Base-by-base conservation (phyloP, 2,888 invertebrate species). In the Scaptomyza reducta region DNA sequence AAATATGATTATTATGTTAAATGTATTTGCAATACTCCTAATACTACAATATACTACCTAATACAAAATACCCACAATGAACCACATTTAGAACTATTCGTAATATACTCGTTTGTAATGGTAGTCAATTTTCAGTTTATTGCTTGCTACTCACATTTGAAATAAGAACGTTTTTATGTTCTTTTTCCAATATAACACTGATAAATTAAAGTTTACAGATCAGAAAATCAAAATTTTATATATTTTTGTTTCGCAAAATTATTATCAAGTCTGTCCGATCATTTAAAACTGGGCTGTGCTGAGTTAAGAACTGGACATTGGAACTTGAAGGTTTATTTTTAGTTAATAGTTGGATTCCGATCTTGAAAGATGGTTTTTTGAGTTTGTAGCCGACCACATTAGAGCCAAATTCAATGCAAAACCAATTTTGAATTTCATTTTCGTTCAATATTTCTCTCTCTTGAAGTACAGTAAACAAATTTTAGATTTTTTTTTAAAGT, bases 31-130 rank as follows among this genome's bases (percentile, higher is more conserved):
- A 70, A 74, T 44, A 61, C 51, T 42, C 54, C 49, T 22, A 22
- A 22, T 22, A 22, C 22, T 29, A 49, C 55, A 60, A 69, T 68
- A 63, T 42, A 22, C 22, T 22, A 22, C 22, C 22, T 22, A 22
- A 22, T 22, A 22, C 22, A 73, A 53, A 49, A 49, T 13, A 33
- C 33, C 33, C 38, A 74, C 70, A 55, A 54, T 25, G 27, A 54
- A 51, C 44, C 49, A 67, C 46, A 55, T 49, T 56, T 64, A 66
- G 56, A 66, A 50, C 50, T 70, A 74, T 57, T 76, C 61, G 77
- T 77, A 66, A 66, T 60, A 46, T 74, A 72, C 63, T 62, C 53
- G 70, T 77, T 71, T 55, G 71, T 67, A 66, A 87, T 81, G 71
- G 74, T 66, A 67, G 40, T 60, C 53, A 42, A 54, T 62, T 69